Evolutionary conservation across 2,888 invertebrate genomes (phyloP), one percentile per base, ranked within the genome.

Genomic region (Ophion ventricosus): DNA sequence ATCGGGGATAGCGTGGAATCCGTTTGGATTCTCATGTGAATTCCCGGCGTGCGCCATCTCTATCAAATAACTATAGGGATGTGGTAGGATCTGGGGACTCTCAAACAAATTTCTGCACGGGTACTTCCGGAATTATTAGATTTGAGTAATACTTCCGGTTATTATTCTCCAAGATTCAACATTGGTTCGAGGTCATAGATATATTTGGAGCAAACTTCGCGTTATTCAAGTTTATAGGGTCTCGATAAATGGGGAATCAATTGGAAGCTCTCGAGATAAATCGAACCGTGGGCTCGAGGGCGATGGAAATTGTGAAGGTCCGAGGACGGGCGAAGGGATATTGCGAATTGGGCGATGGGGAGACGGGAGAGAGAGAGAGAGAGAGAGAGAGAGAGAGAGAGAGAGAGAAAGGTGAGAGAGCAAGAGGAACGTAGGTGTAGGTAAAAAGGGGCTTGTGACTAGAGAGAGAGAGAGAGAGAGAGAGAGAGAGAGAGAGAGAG

Each of bases 191-290:
- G 14, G 17, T 14, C 49, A 17, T 14, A 49, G 17, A 49, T 49
- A 10, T 20, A n/a, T 64, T 35, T n/a, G 8, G n/a, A 35, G 8
- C n/a, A 20, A 35, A 61, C 29, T 64, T 35, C 43, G 25, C 43
- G 69, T 56, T 69, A 29, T 20, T 56, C 20, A 25, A 70, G 10
- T 29, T 70, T 29, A 29, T 49, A 49, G n/a, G 20, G n/a, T 56
- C 70, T 29, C 61, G 61, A 35, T 25, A 43, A 61, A 74, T 61
- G n/a, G 26, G 29, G 25, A 54, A 74, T 49, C 61, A 26, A 74
- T 74, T 7, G 61, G 40, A 74, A 67, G 59, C 49, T 73, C 49
- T 29, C 7, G 20, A 61, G 25, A 29, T 73, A 61, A 73, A 73
- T 73, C 61, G 59, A 61, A 49, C 49, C 29, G 59, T 49, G 26